Percentiles rank a stretch among this genome's conserved stretches.
These are phyloP conservation scores for Pseudochirops corinnae DNA, from an alignment of 2,797 vertebrate genomes.

Conservation along the genomic window DNA sequence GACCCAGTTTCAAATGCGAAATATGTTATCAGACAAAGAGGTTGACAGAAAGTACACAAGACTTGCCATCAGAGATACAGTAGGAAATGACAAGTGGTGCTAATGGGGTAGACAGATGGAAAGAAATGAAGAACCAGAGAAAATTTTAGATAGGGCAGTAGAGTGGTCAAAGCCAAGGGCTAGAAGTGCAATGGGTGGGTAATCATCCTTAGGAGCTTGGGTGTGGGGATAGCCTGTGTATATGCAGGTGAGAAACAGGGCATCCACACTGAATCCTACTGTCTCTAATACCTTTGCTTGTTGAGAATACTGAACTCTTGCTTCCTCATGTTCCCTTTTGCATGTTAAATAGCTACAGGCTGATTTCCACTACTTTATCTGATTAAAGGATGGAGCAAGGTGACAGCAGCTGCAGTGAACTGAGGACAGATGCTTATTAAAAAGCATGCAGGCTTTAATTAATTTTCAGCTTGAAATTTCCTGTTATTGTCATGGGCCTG, in stretches of 20 bases:
- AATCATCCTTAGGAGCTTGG: not conserved
- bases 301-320: not conserved
- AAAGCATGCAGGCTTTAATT: not conserved
- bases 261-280: not conserved
- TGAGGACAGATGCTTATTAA: slow-evolving; percentile 8
- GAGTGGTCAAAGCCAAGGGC: not conserved
- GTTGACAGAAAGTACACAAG: not conserved
- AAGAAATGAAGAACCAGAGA: not conserved
- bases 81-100: not conserved
- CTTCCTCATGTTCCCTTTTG: not conserved
- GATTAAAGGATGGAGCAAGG: not conserved
- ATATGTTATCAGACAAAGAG: not conserved
- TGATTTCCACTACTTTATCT: not conserved
- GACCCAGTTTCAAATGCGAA: not conserved
- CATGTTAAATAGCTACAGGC: not conserved
- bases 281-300: not conserved
- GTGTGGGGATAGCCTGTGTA: not conserved
- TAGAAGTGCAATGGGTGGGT: not conserved
- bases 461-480: slow-evolving; percentile 20
- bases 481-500: not conserved
- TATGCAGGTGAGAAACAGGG: not conserved
- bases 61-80: not conserved
- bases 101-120: not conserved
- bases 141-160: not conserved
- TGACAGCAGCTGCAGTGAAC: not conserved